phyloP scores from a whole-genome alignment of 2,113 vertebrate genomes.

The Hydrochoerus hydrochaeris region DNA sequence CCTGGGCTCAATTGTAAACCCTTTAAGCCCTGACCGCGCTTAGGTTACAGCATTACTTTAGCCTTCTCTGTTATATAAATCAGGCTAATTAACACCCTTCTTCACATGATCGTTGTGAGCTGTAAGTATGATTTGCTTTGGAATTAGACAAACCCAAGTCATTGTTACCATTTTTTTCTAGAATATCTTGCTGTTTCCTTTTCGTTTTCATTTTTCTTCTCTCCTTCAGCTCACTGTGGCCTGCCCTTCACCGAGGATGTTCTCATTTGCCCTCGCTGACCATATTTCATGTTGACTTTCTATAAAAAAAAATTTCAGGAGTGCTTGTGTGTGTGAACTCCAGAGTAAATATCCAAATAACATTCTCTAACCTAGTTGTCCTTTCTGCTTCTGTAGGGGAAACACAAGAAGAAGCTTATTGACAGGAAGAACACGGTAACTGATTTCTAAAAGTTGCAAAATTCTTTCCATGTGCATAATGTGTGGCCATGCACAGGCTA shows the following conservation, averaged over 20 bases:
- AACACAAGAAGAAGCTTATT: conserved; percentile 82
- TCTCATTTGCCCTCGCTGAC: neutral
- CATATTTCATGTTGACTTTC: neutral
- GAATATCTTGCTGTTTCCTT: neutral
- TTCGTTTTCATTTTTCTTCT: neutral
- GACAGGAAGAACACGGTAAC: conserved; percentile 85
- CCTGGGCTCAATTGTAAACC: neutral
- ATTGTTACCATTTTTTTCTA: neutral
- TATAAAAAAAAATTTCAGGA: neutral
- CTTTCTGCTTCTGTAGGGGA: conserved; percentile 79
- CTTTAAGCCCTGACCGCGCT: neutral
- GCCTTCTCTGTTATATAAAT: neutral
- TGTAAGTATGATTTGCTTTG: neutral
- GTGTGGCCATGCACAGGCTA: conserved; percentile 7
- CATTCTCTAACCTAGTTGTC: conserved; percentile 63
- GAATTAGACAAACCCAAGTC: neutral
- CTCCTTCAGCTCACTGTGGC: neutral
- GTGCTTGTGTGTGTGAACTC: neutral
- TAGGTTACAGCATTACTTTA: neutral
- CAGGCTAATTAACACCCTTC: neutral
- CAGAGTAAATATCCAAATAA: neutral
- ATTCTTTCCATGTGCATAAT: conserved; percentile 17
- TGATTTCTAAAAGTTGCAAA: conserved; percentile 73
- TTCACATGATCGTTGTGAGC: neutral
- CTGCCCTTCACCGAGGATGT: neutral